These are phyloP conservation scores for Mormoops blainvillei DNA, from an alignment of 2,113 vertebrate genomes.

Conservation along the genomic window DNA sequence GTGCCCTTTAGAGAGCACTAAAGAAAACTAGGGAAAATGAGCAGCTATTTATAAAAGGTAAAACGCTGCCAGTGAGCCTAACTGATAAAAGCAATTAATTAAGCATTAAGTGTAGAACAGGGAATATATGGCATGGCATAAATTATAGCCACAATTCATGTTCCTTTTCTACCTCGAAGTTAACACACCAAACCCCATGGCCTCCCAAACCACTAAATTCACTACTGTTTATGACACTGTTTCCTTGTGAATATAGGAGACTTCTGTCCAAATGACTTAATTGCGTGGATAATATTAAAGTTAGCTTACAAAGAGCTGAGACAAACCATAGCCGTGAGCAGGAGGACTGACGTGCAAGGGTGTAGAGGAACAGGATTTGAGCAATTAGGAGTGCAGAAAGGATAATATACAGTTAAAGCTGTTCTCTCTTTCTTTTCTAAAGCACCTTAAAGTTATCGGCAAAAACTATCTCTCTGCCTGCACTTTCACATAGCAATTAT, in stretches of 20 bases:
- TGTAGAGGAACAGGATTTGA: background rate
- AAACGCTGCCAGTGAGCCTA: background rate
- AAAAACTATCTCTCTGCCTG: constrained; percentile 9
- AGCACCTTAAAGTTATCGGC: constrained; percentile 36
- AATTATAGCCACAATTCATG: background rate
- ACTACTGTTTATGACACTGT: background rate
- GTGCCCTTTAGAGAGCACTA: constrained; percentile 26
- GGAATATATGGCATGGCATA: background rate
- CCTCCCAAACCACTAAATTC: background rate
- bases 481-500: constrained; percentile 45
- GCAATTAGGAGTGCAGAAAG: background rate
- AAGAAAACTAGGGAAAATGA: constrained; percentile 26
- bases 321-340: background rate
- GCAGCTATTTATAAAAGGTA: constrained; percentile 6
- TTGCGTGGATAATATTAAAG: background rate
- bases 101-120: background rate
- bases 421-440: constrained; percentile 8
- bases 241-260: background rate
- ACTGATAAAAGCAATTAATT: constrained; percentile 40
- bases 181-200: background rate
- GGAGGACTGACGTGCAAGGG: background rate
- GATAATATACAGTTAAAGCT: background rate
- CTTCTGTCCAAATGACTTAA: background rate
- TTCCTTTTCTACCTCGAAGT: background rate
- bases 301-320: background rate